Percentiles rank a stretch among this genome's conserved stretches.
These are phyloP conservation scores for Hydrotaea cyrtoneurina DNA, from an alignment of 2,888 invertebrate genomes.

Conservation along the genomic window DNA sequence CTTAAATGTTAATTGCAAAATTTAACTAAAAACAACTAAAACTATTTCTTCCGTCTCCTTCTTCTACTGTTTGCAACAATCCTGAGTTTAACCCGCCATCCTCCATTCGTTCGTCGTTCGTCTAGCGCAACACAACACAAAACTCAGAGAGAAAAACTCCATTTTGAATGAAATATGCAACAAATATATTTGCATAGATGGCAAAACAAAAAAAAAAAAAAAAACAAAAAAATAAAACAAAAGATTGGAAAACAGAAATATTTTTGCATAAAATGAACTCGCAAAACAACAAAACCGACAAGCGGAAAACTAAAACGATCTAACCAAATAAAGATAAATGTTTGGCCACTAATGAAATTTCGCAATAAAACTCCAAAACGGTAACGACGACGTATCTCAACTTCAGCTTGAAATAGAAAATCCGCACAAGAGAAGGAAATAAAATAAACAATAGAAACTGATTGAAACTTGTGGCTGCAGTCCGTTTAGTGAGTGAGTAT, in stretches of 20 bases:
- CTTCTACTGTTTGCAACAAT: neutral
- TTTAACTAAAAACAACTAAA: constrained; percentile 1
- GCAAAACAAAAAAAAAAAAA: too few species aligned
- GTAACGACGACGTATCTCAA: constrained; percentile 20
- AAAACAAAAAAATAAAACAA: neutral
- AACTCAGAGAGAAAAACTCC: neutral
- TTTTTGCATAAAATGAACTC: constrained; percentile 26
- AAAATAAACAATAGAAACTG: constrained; percentile 42
- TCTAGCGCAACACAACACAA: too few species aligned
- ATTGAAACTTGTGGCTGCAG: constrained; percentile 18
- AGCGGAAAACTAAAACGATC: constrained; percentile 15
- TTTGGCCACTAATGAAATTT: constrained; percentile 35
- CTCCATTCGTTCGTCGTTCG: too few species aligned
- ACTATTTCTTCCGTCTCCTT: constrained; percentile 18
- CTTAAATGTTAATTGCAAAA: constrained; percentile 57
- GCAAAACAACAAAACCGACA: constrained; percentile 24
- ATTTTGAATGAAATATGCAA: constrained; percentile 19
- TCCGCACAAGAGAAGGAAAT: neutral
- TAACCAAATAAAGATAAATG: constrained; percentile 18
- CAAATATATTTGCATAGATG: constrained; percentile 21
- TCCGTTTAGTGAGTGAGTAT: too few species aligned
- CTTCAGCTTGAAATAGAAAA: neutral
- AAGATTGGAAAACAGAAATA: neutral
- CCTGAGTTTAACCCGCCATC: neutral
- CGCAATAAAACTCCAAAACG: constrained; percentile 38